phyloP scores from a whole-genome alignment of 1,140 invertebrate genomes.

The Gryon sp. region DNA sequence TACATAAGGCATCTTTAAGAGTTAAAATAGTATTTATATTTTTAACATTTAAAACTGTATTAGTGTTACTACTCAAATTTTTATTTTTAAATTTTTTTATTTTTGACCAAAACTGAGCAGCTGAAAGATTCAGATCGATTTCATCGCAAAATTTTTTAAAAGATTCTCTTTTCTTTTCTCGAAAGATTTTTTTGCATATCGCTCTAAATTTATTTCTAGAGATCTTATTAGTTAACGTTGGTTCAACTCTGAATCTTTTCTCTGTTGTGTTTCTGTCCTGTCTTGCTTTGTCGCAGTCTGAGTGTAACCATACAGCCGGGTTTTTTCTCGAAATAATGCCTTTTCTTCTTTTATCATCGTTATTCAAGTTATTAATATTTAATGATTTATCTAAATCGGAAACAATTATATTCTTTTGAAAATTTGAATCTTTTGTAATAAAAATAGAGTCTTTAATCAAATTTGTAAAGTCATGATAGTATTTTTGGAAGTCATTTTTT shows the following conservation, averaged over 20 bases:
- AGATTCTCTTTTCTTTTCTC: neutral
- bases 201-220: conserved; percentile 9
- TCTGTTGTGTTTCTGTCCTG: neutral
- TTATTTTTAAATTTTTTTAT: conserved; percentile 19
- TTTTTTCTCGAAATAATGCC: neutral
- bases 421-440: no score
- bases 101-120: conserved; percentile 1
- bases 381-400: no score
- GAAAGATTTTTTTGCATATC: neutral
- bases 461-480: no score
- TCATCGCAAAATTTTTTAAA: conserved; percentile 1
- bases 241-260: conserved; percentile 6
- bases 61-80: neutral
- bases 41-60: neutral
- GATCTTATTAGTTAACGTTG: conserved; percentile 14
- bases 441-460: no score
- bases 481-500: no score
- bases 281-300: conserved; percentile 2
- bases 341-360: neutral
- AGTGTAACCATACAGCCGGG: conserved; percentile 18
- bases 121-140: neutral
- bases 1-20: neutral
- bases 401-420: no score
- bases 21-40: neutral
- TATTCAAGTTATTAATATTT: neutral